Evolutionary conservation across 2,888 invertebrate genomes (phyloP).

Genomic region (Desoria tigrina): DNA sequence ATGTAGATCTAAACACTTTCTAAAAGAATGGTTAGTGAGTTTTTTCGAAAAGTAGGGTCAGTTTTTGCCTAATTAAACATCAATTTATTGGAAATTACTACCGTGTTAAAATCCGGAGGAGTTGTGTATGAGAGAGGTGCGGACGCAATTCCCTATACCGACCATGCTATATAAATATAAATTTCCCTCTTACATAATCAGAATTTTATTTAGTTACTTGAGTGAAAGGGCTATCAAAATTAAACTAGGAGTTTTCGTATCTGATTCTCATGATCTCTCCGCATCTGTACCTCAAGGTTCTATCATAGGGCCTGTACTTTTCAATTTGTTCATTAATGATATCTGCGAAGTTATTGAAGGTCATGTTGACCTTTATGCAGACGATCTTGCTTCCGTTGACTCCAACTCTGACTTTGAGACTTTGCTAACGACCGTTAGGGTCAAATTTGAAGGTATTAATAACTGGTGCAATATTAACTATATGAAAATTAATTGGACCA

Average conservation of each 20-base stretch:
- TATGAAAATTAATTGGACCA: slow-evolving; percentile 1
- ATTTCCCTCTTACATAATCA: not conserved
- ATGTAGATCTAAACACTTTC: too few relatives aligned
- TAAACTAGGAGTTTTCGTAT: not conserved
- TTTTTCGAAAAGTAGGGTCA: too few relatives aligned
- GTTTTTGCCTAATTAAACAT: too few relatives aligned
- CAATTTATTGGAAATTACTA: too few relatives aligned
- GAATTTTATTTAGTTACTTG: not conserved
- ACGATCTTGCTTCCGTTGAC: not conserved
- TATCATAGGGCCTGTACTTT: not conserved
- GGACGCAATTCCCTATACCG: too few relatives aligned
- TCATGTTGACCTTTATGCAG: not conserved
- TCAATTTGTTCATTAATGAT: too few relatives aligned
- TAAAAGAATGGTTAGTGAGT: too few relatives aligned
- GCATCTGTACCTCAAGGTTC: slow-evolving; percentile 4
- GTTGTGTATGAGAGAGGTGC: too few relatives aligned
- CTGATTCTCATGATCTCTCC: not conserved
- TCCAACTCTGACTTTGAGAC: not conserved
- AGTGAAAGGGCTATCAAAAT: not conserved
- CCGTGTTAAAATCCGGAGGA: too few relatives aligned
- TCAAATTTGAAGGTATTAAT: not conserved
- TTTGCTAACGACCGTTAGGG: not conserved
- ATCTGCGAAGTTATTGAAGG: not conserved
- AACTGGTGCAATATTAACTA: not conserved
- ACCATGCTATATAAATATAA: too few relatives aligned